Evolutionary conservation across 2,797 vertebrate genomes (phyloP).

Genomic region (Thunnus albacares): DNA sequence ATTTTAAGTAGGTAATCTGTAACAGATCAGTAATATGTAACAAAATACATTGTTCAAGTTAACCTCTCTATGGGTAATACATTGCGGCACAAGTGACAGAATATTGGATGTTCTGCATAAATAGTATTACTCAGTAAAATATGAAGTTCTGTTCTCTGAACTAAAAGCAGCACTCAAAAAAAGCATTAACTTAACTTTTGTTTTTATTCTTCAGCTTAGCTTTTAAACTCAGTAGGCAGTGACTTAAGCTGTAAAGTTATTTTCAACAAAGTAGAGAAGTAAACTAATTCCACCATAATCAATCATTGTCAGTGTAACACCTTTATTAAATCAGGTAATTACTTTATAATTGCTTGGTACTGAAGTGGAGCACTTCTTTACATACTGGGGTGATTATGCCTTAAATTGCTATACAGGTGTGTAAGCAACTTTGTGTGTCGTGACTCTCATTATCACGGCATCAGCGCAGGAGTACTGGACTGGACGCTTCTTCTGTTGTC

Average conservation of each 20-base stretch:
- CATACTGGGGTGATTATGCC: constrained; percentile 51
- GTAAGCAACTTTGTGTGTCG: constrained; percentile 11
- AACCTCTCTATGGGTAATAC: not conserved
- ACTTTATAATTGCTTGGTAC: constrained; percentile 68
- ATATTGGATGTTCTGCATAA: constrained; percentile 6
- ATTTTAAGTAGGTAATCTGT: constrained; percentile 48
- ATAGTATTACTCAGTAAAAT: not conserved
- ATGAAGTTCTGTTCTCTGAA: constrained; percentile 19
- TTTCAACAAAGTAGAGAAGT: constrained; percentile 45
- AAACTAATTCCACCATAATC: constrained; percentile 59
- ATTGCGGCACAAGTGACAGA: not conserved
- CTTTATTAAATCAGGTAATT: constrained; percentile 71
- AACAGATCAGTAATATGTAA: constrained; percentile 21
- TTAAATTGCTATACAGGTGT: constrained; percentile 58
- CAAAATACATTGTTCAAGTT: constrained; percentile 17
- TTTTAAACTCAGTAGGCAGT: not conserved
- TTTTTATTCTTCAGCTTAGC: not conserved
- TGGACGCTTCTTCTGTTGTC: constrained; percentile 10
- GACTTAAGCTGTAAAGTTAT: constrained; percentile 39
- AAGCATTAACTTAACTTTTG: constrained; percentile 6
- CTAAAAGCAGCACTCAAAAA: constrained; percentile 10
- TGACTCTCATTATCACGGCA: not conserved
- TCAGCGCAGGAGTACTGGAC: not conserved
- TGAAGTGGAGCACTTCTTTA: constrained; percentile 57
- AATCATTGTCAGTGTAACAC: constrained; percentile 59